Evolutionary conservation across 30 jellyfish, hydroid and myxozoan species (phyloP), one percentile per base, ranked within the genome.

Genomic region (Hydra vulgaris): DNA sequence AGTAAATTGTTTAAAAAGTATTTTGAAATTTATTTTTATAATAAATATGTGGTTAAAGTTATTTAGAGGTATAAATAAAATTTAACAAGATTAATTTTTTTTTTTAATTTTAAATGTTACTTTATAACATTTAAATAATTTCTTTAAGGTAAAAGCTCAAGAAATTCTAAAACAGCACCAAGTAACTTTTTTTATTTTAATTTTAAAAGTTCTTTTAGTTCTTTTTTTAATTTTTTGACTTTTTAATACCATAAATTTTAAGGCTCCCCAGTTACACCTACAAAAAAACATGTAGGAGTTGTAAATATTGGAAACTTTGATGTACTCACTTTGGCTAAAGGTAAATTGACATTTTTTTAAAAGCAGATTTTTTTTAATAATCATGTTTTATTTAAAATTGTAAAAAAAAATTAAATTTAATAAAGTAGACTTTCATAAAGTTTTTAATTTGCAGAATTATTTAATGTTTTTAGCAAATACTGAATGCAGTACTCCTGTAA

Each of bases 241-340:
- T 40, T 40, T 40, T 40, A 40, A 3, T 40, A 3, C 12, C 12
- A 12, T 3, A 40, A 40, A 40, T 3, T n/a, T n/a, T 40, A 40
- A 40, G 61, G 61, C 12, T 40, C 27, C 53, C 55, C 52, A 40
- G 78, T 25, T 17, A 71, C 89, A 71, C 94, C 80, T 12, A 61
- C 94, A 20, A 54, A 68, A 19, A 77, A 85, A 25, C 94, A 95
- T 19, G 94, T 90, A 20, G 97, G 97, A 1, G 85, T 90, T 52
- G 97, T 90, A 0, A 95, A 95, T 8, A 85, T 90, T 3, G 97
- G 97, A 7, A 85, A 84, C 66, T 90, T 79, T 72, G 97, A 90
- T 76, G 95, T 90, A 0, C 83, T 90, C 20, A 86, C 97, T 15
- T 86, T 90, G 1, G 87, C 97, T 8, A 71, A 86, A 25, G 79